Base-by-base conservation (phyloP, 35 echinoderm and acorn worm species). In the Ophiothrix spiculata region DNA sequence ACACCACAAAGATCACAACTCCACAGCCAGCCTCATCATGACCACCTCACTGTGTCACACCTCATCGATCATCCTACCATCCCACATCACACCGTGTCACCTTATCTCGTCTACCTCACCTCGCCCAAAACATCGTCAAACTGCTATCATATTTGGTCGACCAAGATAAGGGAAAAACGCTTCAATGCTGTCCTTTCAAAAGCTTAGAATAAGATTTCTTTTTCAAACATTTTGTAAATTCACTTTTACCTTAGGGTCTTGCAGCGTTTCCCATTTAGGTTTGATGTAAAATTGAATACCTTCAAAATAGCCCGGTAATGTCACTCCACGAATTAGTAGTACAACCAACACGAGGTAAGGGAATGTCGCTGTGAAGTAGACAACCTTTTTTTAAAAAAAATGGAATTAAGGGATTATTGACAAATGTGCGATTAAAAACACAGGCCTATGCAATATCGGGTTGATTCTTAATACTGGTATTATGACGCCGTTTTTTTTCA, bases 351-450 rank as follows among this genome's bases (percentile, higher is more conserved):
- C 91, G 37, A 97, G 36, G n/a, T 97, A 97, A 10, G 94, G 91
- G 73, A 97, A 97, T 1, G 91, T 86, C 8, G 94, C 94, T 37
- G 94, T 97, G 56, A 97, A 97, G 81, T 97, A 97, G 10, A 97
- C 91, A 0, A 97, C 94, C 94, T 97, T 37, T n/a, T n/a, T 6
- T 6, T 75, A 21, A 75, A 21, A 2, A 6, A 75, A 2, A 75
- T 31, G 35, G 4, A 75, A 31, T 2, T 33, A 75, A 1, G 8
- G 29, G 73, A 75, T 31, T 31, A 2, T 75, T n/a, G n/a, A n/a
- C n/a, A n/a, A n/a, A n/a, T n/a, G n/a, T n/a, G n/a, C n/a, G n/a
- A n/a, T n/a, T n/a, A n/a, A n/a, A n/a, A n/a, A n/a, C n/a, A n/a
- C n/a, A n/a, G n/a, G n/a, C n/a, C n/a, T n/a, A n/a, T n/a, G n/a